These are phyloP conservation scores for Acronicta psi DNA, from an alignment of 2,888 invertebrate genomes.

Conservation along the genomic window DNA sequence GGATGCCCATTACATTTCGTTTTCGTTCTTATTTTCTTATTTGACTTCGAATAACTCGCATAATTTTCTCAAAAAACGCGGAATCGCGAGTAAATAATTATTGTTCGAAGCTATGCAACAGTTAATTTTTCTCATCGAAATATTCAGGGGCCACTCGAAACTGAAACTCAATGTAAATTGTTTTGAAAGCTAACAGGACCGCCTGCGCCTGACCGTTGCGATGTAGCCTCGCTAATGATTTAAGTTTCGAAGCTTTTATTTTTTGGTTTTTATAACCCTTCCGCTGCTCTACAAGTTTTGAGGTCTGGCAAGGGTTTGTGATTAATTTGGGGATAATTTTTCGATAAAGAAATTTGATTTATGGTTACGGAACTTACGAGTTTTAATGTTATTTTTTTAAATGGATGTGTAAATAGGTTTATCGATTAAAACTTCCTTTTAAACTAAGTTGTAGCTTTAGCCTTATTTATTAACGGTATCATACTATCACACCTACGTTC, in stretches of 20 bases:
- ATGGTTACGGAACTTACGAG: too few relatives aligned
- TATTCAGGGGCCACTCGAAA: conserved; percentile 36
- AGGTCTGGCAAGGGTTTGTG: conserved; percentile 25
- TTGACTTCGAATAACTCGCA: neutral
- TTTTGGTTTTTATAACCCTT: conserved; percentile 28
- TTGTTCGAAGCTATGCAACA: conserved; percentile 33
- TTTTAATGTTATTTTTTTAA: too few relatives aligned
- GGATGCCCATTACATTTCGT: too few relatives aligned
- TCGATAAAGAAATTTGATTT: neutral
- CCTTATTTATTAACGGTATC: too few relatives aligned
- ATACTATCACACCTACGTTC: too few relatives aligned
- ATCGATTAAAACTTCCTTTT: too few relatives aligned
- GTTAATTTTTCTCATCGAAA: conserved; percentile 42
- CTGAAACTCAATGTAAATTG: conserved; percentile 57
- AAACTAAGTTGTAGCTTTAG: too few relatives aligned
- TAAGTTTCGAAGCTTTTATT: conserved; percentile 44
- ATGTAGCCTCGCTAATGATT: conserved; percentile 50
- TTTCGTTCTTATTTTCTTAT: too few relatives aligned
- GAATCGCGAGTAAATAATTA: conserved; percentile 20
- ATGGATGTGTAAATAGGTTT: too few relatives aligned
- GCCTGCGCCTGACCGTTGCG: conserved; percentile 35
- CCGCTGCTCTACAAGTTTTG: conserved; percentile 26
- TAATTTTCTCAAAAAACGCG: conserved; percentile 14
- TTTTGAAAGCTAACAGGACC: conserved; percentile 52
- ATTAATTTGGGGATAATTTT: conserved; percentile 24